phyloP scores from a whole-genome alignment of 2,888 invertebrate species.

The Macrophya annulata region DNA sequence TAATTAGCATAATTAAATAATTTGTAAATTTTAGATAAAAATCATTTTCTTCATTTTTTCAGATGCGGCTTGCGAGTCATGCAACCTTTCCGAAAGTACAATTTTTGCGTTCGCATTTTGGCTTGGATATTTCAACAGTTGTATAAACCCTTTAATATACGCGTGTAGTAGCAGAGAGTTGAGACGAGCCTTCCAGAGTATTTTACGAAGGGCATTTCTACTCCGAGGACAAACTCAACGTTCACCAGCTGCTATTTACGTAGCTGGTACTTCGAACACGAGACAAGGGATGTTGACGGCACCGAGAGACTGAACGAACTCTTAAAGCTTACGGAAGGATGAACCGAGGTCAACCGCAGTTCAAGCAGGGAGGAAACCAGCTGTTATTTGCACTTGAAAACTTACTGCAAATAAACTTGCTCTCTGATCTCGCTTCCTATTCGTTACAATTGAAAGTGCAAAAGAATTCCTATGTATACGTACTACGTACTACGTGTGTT shows the following conservation, averaged over 20 bases:
- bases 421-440: neutral
- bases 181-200: constrained; percentile 78
- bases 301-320: constrained; percentile 46
- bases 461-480: neutral
- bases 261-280: constrained; percentile 1
- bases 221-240: constrained; percentile 35
- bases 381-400: constrained; percentile 17
- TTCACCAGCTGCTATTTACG: constrained; percentile 34
- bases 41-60: constrained; percentile 55
- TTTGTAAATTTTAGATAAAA: neutral
- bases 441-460: constrained; percentile 3
- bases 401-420: constrained; percentile 5
- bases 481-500: neutral
- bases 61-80: constrained; percentile 81
- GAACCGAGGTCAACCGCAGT: constrained; percentile 6
- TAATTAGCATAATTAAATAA: neutral
- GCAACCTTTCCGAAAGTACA: constrained; percentile 80
- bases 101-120: constrained; percentile 85
- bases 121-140: constrained; percentile 87
- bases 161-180: constrained; percentile 82
- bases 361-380: neutral
- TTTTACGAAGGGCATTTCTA: constrained; percentile 52
- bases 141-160: constrained; percentile 86
- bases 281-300: constrained; percentile 42
- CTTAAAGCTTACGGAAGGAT: neutral